These are phyloP conservation scores for Xestia sexstrigata DNA, from an alignment of 2,888 invertebrate genomes.

Conservation along the genomic window DNA sequence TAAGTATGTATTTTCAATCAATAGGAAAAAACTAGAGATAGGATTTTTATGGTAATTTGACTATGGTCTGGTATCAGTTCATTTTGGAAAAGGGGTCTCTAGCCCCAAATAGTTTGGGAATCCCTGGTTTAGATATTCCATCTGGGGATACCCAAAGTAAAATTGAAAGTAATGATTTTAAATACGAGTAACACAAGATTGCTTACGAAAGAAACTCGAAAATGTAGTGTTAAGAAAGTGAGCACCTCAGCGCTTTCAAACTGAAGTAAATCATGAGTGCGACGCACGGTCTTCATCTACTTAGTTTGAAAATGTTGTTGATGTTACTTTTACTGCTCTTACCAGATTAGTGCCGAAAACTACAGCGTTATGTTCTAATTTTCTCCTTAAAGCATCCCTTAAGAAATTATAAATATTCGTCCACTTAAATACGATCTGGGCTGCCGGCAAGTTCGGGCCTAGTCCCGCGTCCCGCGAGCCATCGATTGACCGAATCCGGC, in stretches of 20 bases:
- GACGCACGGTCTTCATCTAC: too few species aligned
- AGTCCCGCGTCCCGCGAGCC: constrained; percentile 72
- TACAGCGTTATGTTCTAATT: not conserved
- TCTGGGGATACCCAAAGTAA: not conserved
- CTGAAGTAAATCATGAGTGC: too few species aligned
- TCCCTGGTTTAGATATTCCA: too few species aligned
- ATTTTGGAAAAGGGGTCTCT: too few species aligned
- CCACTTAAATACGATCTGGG: constrained; percentile 31
- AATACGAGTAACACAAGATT: constrained; percentile 1
- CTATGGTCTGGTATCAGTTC: too few species aligned
- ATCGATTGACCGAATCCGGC: constrained; percentile 88
- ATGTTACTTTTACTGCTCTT: not conserved
- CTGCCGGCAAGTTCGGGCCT: constrained; percentile 27
- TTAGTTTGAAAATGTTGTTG: not conserved
- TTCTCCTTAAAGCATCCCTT: not conserved
- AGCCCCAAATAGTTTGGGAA: too few species aligned
- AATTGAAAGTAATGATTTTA: not conserved
- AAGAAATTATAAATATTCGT: constrained; percentile 40
- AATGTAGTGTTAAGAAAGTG: too few species aligned
- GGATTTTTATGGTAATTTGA: too few species aligned
- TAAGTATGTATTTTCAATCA: too few species aligned
- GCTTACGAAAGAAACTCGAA: not conserved
- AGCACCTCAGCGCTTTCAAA: too few species aligned
- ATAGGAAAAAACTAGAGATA: too few species aligned
- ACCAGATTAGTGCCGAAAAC: not conserved